Evolutionary conservation across 2,888 invertebrate species (phyloP).

Genomic region (Cheilosia urbana): DNA sequence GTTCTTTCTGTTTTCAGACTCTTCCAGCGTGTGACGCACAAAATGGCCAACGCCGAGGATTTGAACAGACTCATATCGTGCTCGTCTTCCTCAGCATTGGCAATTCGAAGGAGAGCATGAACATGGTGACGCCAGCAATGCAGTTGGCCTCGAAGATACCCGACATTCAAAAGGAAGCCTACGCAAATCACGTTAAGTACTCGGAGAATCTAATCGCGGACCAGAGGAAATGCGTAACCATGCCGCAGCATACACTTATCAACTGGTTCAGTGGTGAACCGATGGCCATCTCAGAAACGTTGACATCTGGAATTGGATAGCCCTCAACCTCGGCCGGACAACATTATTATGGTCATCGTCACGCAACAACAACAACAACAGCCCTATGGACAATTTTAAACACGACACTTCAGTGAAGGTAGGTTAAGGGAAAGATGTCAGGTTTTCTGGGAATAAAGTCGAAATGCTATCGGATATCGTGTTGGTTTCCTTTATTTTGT

Average conservation of each 20-base stretch:
- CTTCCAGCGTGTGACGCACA: slow-evolving; percentile 96
- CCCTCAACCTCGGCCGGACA: slow-evolving; percentile 29
- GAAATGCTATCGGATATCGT: neutral
- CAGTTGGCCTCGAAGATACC: slow-evolving; percentile 99
- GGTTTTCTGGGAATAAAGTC: slow-evolving; percentile 16
- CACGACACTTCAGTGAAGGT: neutral
- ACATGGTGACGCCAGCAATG: slow-evolving; percentile 99
- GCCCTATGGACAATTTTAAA: slow-evolving; percentile 58
- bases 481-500: slow-evolving; percentile 22
- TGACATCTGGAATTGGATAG: slow-evolving; percentile 4
- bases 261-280: slow-evolving; percentile 93
- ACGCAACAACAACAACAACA: slow-evolving; percentile 61
- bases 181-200: slow-evolving; percentile 96
- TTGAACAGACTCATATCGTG: slow-evolving; percentile 97
- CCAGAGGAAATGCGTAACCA: slow-evolving; percentile 96
- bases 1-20: slow-evolving; percentile 86
- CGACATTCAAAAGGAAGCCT: slow-evolving; percentile 97
- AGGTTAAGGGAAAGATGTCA: neutral
- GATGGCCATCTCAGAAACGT: slow-evolving; percentile 73
- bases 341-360: slow-evolving; percentile 59
- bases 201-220: slow-evolving; percentile 96
- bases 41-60: slow-evolving; percentile 99
- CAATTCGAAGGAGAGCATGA: slow-evolving; percentile 97
- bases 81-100: slow-evolving; percentile 97
- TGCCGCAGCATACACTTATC: slow-evolving; percentile 95